These are phyloP conservation scores for Pelobates cultripes DNA, from an alignment of 2,797 vertebrate genomes.

Conservation along the genomic window DNA sequence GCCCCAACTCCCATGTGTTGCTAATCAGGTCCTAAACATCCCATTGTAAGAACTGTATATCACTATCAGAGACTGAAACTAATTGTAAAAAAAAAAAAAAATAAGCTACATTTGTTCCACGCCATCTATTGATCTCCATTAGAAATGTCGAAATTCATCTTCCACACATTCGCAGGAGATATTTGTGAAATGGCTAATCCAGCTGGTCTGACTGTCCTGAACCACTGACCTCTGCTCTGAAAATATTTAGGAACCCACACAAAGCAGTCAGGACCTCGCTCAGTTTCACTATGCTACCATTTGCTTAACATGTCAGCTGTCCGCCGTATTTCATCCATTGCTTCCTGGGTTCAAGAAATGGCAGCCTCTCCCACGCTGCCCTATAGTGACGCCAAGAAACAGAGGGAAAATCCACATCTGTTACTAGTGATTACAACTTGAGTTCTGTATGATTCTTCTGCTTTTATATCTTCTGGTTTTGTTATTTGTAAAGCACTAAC, in stretches of 20 bases:
- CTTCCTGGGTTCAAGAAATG: conserved; percentile 39
- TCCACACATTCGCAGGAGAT: conserved; percentile 54
- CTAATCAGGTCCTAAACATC: neutral
- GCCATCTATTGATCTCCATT: neutral
- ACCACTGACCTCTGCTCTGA: conserved; percentile 70
- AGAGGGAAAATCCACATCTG: conserved; percentile 39
- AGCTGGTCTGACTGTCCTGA: conserved; percentile 58
- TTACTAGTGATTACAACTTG: conserved; percentile 30
- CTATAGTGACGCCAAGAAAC: neutral
- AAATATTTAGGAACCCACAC: conserved; percentile 72
- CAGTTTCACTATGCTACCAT: conserved; percentile 61
- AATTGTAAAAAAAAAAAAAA: too few relatives aligned
- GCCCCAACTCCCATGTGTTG: neutral
- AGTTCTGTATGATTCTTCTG: neutral
- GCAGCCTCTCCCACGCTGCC: conserved; percentile 11
- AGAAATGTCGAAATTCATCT: conserved; percentile 43
- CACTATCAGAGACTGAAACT: neutral
- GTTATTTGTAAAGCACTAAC: too few relatives aligned
- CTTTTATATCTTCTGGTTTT: too few relatives aligned
- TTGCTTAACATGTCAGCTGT: conserved; percentile 71
- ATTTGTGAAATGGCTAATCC: conserved; percentile 57
- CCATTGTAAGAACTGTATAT: neutral
- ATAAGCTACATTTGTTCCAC: conserved; percentile 10
- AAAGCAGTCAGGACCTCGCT: conserved; percentile 61
- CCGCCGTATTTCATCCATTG: conserved; percentile 66